These are phyloP conservation scores for Thyatira batis DNA, from an alignment of 2,888 invertebrate species.

Conservation along the genomic window DNA sequence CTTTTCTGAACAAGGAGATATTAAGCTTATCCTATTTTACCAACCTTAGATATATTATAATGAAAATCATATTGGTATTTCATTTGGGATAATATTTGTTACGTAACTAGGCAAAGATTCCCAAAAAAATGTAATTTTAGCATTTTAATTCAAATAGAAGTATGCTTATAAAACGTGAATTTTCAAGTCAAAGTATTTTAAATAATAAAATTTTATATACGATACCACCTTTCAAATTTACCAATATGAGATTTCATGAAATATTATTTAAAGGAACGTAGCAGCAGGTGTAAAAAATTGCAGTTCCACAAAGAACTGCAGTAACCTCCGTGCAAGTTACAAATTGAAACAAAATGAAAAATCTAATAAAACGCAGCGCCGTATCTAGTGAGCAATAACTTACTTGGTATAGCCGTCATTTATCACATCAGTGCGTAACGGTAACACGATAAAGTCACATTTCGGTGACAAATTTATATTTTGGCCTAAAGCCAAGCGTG, in stretches of 20 bases:
- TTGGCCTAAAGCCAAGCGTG: conserved; percentile 25
- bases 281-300: background rate
- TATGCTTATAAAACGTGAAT: no score
- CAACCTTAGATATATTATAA: no score
- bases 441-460: conserved; percentile 13
- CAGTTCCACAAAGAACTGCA: background rate
- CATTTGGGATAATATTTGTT: no score
- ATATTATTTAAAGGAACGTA: background rate
- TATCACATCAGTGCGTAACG: conserved; percentile 10
- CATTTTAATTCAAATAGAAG: no score
- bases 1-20: no score
- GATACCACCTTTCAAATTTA: background rate
- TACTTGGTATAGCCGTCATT: conserved; percentile 2
- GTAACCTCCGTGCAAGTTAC: background rate
- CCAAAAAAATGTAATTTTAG: no score
- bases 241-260: background rate
- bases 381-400: conserved; percentile 5
- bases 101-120: no score
- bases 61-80: no score
- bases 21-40: no score
- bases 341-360: conserved; percentile 13
- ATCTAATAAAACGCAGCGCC: conserved; percentile 10
- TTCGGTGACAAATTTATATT: conserved; percentile 25
- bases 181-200: no score
- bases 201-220: no score